Evolutionary conservation across 2,888 invertebrate species (phyloP).

Genomic region (Ochropleura plecta): DNA sequence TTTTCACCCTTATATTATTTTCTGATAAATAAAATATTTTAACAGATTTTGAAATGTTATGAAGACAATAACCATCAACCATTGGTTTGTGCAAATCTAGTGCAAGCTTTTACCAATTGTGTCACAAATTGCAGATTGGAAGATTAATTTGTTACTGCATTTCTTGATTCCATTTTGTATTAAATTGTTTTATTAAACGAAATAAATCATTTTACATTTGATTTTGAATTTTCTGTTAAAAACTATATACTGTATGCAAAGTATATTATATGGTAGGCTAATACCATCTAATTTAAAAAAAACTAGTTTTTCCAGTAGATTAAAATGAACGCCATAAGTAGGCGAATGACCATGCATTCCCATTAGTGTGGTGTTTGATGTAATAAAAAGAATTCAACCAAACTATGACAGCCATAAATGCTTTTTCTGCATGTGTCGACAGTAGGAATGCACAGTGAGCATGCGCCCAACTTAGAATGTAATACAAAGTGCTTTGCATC

Average conservation of each 20-base stretch:
- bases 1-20: neutral
- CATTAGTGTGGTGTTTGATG: neutral
- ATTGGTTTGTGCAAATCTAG: conserved; percentile 81
- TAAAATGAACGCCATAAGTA: no score
- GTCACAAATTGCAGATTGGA: conserved; percentile 79
- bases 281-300: no score
- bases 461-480: no score
- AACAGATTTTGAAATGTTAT: conserved; percentile 85
- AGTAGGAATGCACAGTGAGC: no score
- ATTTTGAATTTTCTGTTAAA: neutral
- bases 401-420: neutral
- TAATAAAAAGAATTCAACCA: neutral
- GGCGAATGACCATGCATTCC: no score
- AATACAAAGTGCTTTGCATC: no score
- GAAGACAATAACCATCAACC: conserved; percentile 85
- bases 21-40: conserved; percentile 24
- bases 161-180: conserved; percentile 15
- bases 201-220: neutral
- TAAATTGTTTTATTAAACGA: neutral
- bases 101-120: conserved; percentile 84
- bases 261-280: no score
- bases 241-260: no score
- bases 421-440: no score
- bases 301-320: no score
- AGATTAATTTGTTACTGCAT: conserved; percentile 64